Conservation (phyloP, 37 sponge, comb jelly and placozoan species). For the Aphrocallistes beatrix region DNA sequence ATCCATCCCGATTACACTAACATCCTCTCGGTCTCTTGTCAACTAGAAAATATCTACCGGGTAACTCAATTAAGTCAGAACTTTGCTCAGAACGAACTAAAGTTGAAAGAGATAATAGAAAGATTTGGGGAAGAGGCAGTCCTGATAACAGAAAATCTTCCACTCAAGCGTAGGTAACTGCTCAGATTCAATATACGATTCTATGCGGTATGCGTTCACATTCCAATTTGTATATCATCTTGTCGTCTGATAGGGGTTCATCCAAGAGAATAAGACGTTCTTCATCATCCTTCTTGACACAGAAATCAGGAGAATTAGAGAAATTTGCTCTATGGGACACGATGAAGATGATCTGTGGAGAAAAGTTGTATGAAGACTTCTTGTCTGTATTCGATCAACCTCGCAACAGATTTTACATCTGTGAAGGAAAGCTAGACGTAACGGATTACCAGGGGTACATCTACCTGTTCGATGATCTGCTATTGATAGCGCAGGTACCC, state of each 20-base stretch:
- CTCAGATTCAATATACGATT: too few species aligned
- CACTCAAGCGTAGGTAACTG: neutral
- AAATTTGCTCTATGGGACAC: neutral
- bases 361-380: neutral
- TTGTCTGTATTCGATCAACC: conserved; percentile 5
- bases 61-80: neutral
- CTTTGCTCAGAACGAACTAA: neutral
- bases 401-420: neutral
- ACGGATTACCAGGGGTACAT: neutral
- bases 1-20: neutral
- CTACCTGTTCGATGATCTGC: neutral
- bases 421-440: neutral
- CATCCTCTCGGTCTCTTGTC: neutral
- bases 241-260: too few species aligned
- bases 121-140: neutral
- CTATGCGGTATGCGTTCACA: too few species aligned
- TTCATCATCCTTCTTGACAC: neutral
- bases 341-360: neutral
- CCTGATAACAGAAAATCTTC: neutral
- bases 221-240: too few species aligned
- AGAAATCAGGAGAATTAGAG: neutral
- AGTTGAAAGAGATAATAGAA: neutral
- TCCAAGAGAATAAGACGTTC: too few species aligned
- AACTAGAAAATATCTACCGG: neutral
- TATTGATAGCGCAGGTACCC: neutral